phyloP scores from a whole-genome alignment of 2,113 vertebrate species.

The Progne subis region DNA sequence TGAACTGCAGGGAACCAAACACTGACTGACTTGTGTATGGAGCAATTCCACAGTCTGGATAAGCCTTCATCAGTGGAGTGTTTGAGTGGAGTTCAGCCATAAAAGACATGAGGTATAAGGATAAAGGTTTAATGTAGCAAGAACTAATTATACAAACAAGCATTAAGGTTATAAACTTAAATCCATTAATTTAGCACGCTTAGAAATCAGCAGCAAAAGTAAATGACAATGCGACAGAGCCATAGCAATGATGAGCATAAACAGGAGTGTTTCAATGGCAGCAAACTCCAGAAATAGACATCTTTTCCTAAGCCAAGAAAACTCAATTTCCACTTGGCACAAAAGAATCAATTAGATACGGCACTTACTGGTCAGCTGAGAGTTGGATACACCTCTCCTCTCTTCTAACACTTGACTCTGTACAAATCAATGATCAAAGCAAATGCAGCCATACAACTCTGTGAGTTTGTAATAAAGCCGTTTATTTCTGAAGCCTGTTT shows the following conservation, averaged over 20 bases:
- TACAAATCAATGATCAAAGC: not conserved
- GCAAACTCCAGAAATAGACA: not conserved
- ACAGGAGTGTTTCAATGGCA: not conserved
- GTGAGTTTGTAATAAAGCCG: not conserved
- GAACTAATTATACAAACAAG: not conserved
- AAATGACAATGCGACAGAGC: not conserved
- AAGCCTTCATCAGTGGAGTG: not conserved
- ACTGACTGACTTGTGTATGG: not conserved
- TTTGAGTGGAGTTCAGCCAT: not conserved
- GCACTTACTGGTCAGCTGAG: conserved; percentile 1
- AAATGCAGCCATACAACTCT: not conserved
- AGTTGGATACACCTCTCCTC: not conserved
- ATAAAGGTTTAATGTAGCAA: not conserved
- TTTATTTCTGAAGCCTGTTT: not conserved
- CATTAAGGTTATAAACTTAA: not conserved
- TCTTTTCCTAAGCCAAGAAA: conserved; percentile 13
- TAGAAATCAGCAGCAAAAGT: not conserved
- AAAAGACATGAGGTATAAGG: not conserved
- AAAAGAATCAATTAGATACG: conserved; percentile 11
- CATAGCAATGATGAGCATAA: not conserved
- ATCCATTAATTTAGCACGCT: not conserved
- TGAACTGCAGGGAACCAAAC: not conserved
- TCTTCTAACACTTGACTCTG: not conserved
- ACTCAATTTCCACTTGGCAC: conserved; percentile 25
- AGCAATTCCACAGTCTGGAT: not conserved